These are phyloP conservation scores for Hypanus sabinus DNA, from an alignment of 2,113 vertebrate genomes.

Conservation along the genomic window DNA sequence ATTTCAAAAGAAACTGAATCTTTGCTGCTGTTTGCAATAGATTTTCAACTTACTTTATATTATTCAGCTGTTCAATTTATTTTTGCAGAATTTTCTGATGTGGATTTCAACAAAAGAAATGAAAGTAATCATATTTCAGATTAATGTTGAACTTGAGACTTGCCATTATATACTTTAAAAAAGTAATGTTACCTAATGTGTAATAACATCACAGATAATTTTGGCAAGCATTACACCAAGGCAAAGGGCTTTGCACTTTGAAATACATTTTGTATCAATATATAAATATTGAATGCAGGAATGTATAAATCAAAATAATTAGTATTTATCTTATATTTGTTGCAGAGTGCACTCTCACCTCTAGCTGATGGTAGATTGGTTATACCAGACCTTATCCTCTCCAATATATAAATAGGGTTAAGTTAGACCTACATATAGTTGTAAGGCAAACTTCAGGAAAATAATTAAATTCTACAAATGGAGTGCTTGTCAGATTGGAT, in stretches of 20 bases:
- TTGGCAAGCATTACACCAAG: not conserved
- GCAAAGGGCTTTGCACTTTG: not conserved
- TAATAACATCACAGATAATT: not conserved
- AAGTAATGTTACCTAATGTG: not conserved
- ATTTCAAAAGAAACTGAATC: not conserved
- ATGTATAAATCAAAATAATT: not conserved
- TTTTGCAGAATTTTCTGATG: too few relatives aligned
- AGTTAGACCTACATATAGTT: not conserved
- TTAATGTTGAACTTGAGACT: not conserved
- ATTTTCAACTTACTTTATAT: not conserved
- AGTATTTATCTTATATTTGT: too few relatives aligned
- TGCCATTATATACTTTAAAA: not conserved
- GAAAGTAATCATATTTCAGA: not conserved
- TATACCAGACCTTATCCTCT: too few relatives aligned
- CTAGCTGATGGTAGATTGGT: not conserved
- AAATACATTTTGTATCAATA: not conserved
- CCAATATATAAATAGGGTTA: not conserved
- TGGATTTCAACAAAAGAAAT: not conserved
- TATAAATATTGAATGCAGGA: not conserved
- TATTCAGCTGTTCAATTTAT: not conserved
- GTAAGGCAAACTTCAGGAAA: not conserved
- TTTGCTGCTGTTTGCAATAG: not conserved
- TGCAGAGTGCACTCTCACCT: not conserved
- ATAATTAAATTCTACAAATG: not conserved
- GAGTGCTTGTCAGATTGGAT: not conserved